A percentile compares a stretch with the other conserved stretches of the same genome.
Conservation (phyloP, 2,888 invertebrate genomes). For the Melinopterus prodromus region DNA sequence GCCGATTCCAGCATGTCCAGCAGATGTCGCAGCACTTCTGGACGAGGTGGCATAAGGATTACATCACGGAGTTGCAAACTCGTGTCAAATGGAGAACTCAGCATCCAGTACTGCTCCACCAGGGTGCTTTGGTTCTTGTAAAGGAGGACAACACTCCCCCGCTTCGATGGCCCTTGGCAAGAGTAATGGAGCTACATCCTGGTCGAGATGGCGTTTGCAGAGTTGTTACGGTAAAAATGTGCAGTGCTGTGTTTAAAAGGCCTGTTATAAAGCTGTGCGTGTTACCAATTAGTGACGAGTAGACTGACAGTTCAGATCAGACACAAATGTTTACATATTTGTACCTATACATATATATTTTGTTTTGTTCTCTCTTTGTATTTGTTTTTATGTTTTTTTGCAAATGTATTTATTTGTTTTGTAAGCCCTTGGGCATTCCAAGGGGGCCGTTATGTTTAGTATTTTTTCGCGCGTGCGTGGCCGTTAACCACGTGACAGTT, state of each 20-base stretch:
- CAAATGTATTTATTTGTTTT: background rate
- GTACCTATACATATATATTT: background rate
- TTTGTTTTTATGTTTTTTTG: background rate
- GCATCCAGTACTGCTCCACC: background rate
- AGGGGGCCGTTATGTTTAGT: no score
- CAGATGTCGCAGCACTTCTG: background rate
- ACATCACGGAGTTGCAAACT: background rate
- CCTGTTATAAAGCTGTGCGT: background rate
- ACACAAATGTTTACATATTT: background rate
- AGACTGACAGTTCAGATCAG: background rate
- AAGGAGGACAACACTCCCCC: background rate
- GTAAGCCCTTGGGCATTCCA: background rate
- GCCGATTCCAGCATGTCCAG: background rate
- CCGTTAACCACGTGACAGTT: no score
- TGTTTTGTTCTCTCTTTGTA: background rate
- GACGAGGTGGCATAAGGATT: background rate
- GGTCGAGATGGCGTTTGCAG: background rate
- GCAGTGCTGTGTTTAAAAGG: background rate
- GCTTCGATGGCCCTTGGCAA: slow-evolving; percentile 4
- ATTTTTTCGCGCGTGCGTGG: no score
- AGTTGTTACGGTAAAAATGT: background rate
- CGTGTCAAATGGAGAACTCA: background rate
- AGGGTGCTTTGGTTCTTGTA: background rate
- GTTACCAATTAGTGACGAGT: background rate
- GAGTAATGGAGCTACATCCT: slow-evolving; percentile 4